Conservation (phyloP, 2,113 vertebrate species). For the Lepus europaeus region DNA sequence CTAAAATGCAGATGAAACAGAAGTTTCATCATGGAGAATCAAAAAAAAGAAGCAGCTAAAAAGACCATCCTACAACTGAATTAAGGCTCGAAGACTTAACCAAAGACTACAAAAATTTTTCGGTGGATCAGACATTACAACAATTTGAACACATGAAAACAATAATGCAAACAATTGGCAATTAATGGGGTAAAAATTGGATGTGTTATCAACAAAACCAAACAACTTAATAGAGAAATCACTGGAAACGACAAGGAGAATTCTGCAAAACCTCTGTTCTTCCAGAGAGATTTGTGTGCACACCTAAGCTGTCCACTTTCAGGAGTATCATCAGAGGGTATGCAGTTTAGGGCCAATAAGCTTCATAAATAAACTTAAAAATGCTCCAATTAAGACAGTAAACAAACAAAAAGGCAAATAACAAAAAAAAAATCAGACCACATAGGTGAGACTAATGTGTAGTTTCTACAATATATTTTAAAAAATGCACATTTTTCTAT, state of each 20-base stretch:
- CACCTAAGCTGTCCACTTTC: not conserved
- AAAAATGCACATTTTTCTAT: not conserved
- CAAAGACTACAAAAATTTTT: not conserved
- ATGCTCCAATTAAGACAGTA: not conserved
- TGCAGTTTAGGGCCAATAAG: not conserved
- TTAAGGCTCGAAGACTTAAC: not conserved
- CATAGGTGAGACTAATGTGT: not conserved
- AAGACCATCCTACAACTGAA: not conserved
- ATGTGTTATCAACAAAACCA: not conserved
- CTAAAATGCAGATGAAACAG: not conserved
- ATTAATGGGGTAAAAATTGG: not conserved
- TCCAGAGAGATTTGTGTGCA: not conserved
- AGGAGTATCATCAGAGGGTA: not conserved
- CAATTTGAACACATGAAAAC: not conserved
- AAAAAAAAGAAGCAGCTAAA: not conserved
- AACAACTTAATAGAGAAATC: not conserved
- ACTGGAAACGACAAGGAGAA: not conserved
- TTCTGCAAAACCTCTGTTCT: not conserved
- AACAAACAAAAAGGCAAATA: not conserved
- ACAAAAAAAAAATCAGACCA: not conserved
- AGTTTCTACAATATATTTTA: not conserved
- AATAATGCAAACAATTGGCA: not conserved
- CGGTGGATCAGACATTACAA: not conserved
- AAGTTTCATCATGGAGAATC: not conserved
- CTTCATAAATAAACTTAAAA: not conserved